A percentile compares a stretch with the other conserved stretches of the same genome.
Conservation (phyloP, 30 jellyfish, hydroid and myxozoan species). For the Rhopilema esculentum region DNA sequence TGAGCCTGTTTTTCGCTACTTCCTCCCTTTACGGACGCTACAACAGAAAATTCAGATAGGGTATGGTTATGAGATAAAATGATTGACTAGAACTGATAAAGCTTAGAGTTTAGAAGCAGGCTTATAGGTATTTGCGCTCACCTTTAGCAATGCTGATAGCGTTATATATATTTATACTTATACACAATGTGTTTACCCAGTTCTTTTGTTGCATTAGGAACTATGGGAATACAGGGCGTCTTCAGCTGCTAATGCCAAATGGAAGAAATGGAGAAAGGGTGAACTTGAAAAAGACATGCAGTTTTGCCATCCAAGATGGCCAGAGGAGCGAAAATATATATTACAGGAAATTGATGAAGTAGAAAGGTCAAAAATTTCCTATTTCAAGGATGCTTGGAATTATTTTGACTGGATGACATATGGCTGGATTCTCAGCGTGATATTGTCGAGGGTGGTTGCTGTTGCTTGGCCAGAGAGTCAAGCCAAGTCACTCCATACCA, state of each 20-base stretch:
- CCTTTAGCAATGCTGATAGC: too few relatives aligned
- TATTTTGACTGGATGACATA: constrained; percentile 92
- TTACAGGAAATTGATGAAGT: constrained; percentile 82
- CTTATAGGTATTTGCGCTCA: too few relatives aligned
- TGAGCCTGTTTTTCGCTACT: too few relatives aligned
- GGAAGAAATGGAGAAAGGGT: constrained; percentile 81
- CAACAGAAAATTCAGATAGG: too few relatives aligned
- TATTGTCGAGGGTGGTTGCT: constrained; percentile 73
- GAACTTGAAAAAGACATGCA: constrained; percentile 82
- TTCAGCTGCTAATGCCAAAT: constrained; percentile 54
- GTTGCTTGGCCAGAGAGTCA: constrained; percentile 51
- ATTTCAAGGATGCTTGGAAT: constrained; percentile 93
- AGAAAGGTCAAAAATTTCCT: constrained; percentile 61
- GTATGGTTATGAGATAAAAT: too few relatives aligned
- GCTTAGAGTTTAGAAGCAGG: too few relatives aligned
- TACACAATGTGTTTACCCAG: not conserved
- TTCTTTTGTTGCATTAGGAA: constrained; percentile 55
- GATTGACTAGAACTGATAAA: too few relatives aligned
- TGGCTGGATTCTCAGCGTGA: constrained; percentile 80
- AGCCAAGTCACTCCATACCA: constrained; percentile 77
- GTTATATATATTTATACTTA: too few relatives aligned
- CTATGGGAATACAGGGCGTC: constrained; percentile 89
- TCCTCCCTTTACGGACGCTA: too few relatives aligned
- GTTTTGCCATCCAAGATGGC: constrained; percentile 98
- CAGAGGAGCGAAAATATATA: constrained; percentile 88